Conservation (phyloP, 2,888 invertebrate species). For the Ephialtes manifestator region DNA sequence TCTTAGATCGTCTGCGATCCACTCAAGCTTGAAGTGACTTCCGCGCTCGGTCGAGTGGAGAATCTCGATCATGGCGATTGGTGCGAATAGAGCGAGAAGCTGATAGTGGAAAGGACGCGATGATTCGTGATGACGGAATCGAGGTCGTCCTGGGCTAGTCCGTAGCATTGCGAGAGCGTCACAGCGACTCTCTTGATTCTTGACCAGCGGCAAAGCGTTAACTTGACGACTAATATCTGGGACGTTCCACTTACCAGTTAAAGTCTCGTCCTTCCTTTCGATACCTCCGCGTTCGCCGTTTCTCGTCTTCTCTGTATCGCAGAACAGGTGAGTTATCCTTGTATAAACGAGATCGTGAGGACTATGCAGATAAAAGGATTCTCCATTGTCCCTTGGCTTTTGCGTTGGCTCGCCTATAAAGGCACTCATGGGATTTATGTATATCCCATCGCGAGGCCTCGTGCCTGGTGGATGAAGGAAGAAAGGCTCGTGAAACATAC, state of each 20-base stretch:
- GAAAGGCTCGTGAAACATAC: constrained; percentile 85
- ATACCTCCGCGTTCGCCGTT: constrained; percentile 68
- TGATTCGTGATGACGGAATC: constrained; percentile 72
- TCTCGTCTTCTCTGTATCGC: constrained; percentile 83
- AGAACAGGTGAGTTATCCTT: constrained; percentile 94
- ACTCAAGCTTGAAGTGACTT: constrained; percentile 46
- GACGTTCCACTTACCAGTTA: constrained; percentile 84
- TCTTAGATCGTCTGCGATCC: background rate
- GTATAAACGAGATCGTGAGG: constrained; percentile 94
- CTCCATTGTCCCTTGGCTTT: constrained; percentile 83
- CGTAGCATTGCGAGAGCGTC: constrained; percentile 19
- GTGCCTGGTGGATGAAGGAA: constrained; percentile 84
- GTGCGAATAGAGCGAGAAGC: constrained; percentile 23
- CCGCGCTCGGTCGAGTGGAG: constrained; percentile 41
- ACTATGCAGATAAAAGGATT: constrained; percentile 94
- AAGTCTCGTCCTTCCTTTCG: constrained; percentile 83
- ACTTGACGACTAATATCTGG: constrained; percentile 73
- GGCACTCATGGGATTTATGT: constrained; percentile 93
- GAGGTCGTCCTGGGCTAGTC: constrained; percentile 71
- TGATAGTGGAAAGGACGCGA: constrained; percentile 32
- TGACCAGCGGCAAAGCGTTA: constrained; percentile 46
- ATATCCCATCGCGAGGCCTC: constrained; percentile 92
- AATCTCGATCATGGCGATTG: constrained; percentile 30
- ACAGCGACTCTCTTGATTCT: constrained; percentile 17
- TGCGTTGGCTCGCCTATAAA: constrained; percentile 79